phyloP scores from a whole-genome alignment of 2,113 vertebrate species.

The Charadrius vociferus region DNA sequence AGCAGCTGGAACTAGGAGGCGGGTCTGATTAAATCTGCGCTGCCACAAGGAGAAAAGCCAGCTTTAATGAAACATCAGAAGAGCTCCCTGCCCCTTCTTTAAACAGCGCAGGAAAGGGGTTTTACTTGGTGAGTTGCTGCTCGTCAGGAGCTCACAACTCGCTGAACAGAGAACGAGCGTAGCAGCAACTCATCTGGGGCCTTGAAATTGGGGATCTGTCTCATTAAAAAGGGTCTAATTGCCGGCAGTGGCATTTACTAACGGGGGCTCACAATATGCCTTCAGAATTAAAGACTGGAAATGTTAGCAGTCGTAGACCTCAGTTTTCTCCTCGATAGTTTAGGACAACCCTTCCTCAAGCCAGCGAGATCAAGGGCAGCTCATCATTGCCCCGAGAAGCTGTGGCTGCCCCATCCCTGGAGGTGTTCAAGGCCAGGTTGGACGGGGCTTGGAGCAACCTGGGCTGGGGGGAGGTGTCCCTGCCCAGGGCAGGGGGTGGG shows the following conservation, averaged over 20 bases:
- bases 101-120: neutral
- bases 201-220: neutral
- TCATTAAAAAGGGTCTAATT: neutral
- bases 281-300: neutral
- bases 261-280: neutral
- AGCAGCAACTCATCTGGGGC: neutral
- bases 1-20: constrained; percentile 71
- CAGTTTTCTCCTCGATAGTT: neutral
- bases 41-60: constrained; percentile 60
- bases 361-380: neutral
- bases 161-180: neutral
- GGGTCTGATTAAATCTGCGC: constrained; percentile 68
- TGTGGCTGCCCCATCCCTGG: too few species aligned
- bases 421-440: too few species aligned
- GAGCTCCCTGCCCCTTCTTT: constrained; percentile 30
- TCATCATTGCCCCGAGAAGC: neutral
- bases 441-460: too few species aligned
- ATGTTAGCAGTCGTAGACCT: neutral
- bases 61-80: constrained; percentile 66
- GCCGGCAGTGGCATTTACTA: neutral
- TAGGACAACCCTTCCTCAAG: neutral
- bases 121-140: neutral
- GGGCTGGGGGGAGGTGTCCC: too few species aligned
- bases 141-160: neutral
- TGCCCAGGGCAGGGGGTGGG: too few species aligned